These are phyloP conservation scores for Sminthopsis crassicaudata DNA, from an alignment of 2,113 vertebrate genomes.

Conservation along the genomic window DNA sequence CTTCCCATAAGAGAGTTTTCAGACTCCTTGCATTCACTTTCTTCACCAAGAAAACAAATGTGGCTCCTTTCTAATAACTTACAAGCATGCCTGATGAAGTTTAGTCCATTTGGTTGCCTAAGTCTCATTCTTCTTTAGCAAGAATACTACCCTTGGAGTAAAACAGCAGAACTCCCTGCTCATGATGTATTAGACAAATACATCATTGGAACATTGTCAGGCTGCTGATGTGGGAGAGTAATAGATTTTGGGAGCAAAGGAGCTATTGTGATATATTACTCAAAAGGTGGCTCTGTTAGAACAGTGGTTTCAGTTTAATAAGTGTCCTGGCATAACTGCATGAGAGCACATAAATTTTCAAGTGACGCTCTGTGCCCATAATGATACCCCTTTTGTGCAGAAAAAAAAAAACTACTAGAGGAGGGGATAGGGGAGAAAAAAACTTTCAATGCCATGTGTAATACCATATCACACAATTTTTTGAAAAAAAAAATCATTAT, in stretches of 20 bases:
- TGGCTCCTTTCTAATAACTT: slow-evolving; percentile 3
- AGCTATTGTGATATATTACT: slow-evolving; percentile 34
- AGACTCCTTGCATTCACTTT: not conserved
- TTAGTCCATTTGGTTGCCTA: slow-evolving; percentile 31
- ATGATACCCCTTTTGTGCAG: not conserved
- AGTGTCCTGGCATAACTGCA: slow-evolving; percentile 43
- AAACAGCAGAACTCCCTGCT: not conserved
- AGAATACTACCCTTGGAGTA: slow-evolving; percentile 36
- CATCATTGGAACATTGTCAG: slow-evolving; percentile 31
- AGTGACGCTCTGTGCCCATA: not conserved
- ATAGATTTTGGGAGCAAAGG: slow-evolving; percentile 57
- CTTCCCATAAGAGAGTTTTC: not conserved
- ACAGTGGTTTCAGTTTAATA: slow-evolving; percentile 45
- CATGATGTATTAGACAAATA: slow-evolving; percentile 48
- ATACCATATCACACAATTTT: slow-evolving; percentile 40
- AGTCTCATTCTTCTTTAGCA: slow-evolving; percentile 29
- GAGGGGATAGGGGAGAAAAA: not conserved
- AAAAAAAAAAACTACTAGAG: slow-evolving; percentile 31
- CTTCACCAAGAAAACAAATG: slow-evolving; percentile 7
- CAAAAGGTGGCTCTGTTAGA: slow-evolving; percentile 45
- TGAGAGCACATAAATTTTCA: slow-evolving; percentile 50
- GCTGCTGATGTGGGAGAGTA: not conserved
- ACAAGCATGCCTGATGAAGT: not conserved
- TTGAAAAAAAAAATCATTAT: not conserved
- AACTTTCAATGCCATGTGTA: slow-evolving; percentile 6